Base-by-base conservation (phyloP, 1,140 invertebrate genomes). In the Drosophila pandora region DNA sequence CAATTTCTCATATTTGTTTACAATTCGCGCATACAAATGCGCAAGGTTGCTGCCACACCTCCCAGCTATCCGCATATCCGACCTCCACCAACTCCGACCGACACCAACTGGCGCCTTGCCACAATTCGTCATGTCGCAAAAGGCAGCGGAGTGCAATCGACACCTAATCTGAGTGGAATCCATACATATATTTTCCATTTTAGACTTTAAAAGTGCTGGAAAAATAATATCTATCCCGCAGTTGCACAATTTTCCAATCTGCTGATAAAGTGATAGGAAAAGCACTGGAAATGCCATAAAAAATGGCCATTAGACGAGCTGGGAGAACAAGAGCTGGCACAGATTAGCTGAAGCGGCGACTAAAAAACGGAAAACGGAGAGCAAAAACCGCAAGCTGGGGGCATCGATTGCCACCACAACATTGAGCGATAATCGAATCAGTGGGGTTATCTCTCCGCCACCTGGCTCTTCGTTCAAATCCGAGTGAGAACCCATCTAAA, bases 1-100 rank as follows among this genome's bases (percentile, higher is more conserved):
- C 58, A 79, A 88, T 71, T 72, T 83, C 59, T 79, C 79, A 87
- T 87, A 88, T 87, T 88, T 83, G 83, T 74, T 83, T 76, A 88
- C 83, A 83, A 74, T 79, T 63, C 65, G 64, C 72, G 83, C 82
- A 87, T 76, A 82, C 68, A 85, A 85, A 85, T 85, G 83, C 61
- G 78, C 64, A 69, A 78, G 62, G 64, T 77, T 55, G 30, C 49
- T 34, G 59, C 55, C 52, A 56, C 21, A 39, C 54, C n/a, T 41
- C 53, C 41, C 54, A 8, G 10, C 23, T 47, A 47, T 43, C n/a
- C 39, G 12, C 39, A 13, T 13, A 28, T 47, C 43, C 9, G 21
- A 23, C 43, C 10, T 9, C 22, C 43, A 23, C n/a, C n/a, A n/a
- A n/a, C n/a, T n/a, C n/a, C n/a, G n/a, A n/a, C n/a, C n/a, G n/a